Conservation (phyloP, 2,888 invertebrate species). For the Graphium colonna region DNA sequence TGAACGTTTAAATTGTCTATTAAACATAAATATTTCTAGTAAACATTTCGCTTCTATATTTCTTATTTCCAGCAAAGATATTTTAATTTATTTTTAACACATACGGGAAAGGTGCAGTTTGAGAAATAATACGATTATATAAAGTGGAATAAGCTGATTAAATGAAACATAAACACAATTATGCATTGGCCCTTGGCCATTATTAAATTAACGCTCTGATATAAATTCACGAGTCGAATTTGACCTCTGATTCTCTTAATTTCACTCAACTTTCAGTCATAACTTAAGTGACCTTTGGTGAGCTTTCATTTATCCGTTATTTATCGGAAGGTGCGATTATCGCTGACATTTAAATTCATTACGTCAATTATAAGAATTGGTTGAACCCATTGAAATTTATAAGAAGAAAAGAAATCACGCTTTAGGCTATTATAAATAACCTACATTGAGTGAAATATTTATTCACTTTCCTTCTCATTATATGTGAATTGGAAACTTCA, state of each 20-base stretch:
- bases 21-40: too few relatives aligned
- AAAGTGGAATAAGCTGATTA: too few relatives aligned
- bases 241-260: slow-evolving; percentile 30
- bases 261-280: slow-evolving; percentile 19
- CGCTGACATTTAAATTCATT: slow-evolving; percentile 8
- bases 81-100: too few relatives aligned
- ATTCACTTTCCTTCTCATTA: too few relatives aligned
- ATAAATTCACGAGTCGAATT: slow-evolving; percentile 43
- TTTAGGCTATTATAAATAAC: background rate
- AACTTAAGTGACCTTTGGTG: slow-evolving; percentile 19
- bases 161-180: slow-evolving; percentile 12
- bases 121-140: too few relatives aligned
- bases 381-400: background rate
- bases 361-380: background rate
- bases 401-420: background rate
- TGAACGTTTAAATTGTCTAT: too few relatives aligned
- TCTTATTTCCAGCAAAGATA: too few relatives aligned
- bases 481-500: too few relatives aligned
- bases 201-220: slow-evolving; percentile 33
- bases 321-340: slow-evolving; percentile 6
- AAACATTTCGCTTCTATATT: too few relatives aligned
- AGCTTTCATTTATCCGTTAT: slow-evolving; percentile 20
- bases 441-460: slow-evolving; percentile 1
- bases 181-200: slow-evolving; percentile 24
- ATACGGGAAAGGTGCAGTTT: too few relatives aligned